Evolutionary conservation across 2,113 vertebrate genomes (phyloP), one percentile per base, ranked within the genome.

Genomic region (Chaetura pelagica): DNA sequence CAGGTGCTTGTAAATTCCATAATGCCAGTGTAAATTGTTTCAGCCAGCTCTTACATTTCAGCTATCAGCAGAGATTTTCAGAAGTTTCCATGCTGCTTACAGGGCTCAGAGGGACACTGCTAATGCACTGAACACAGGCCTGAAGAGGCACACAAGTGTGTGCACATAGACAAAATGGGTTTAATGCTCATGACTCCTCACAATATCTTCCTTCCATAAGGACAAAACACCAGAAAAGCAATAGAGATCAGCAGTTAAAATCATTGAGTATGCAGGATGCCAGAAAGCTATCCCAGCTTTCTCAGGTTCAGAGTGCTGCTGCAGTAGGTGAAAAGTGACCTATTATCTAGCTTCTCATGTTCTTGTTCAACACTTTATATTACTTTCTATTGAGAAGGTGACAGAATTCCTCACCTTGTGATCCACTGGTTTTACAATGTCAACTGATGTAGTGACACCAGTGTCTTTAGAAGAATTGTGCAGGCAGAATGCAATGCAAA

Each of bases 1-100:
- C 49, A 49, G 44, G 21, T 0, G 0, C 59, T 75, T 68, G 35
- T 44, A 29, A 48, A 55, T 63, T 58, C 71, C 1, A 0, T 32
- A 78, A 48, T 9, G 58, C 12, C 58, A 55, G n/a, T 0, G 15
- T 16, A n/a, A 76, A 0, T 0, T 26, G 38, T 63, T 91, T 64
- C 87, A 75, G 62, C 10, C 67, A 77, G 46, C 64, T 67, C 52
- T 49, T 49, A n/a, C 17, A 16, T 51, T n/a, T 55, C 42, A 82
- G 30, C 32, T 44, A 18, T 8, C 23, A 61, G 82, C 32, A 91
- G 34, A 61, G 62, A 61, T 79, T 67, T 93, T 87, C 61, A 78
- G 17, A 75, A 59, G 54, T 68, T 81, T 84, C 55, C 52, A 0
- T 21, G 64, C 61, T 78, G 64, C 49, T 89, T 61, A 59, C 26